Percentiles rank a stretch among this genome's conserved stretches.
phyloP scores from a whole-genome alignment of 2,113 vertebrate species.

The Cavia porcellus region DNA sequence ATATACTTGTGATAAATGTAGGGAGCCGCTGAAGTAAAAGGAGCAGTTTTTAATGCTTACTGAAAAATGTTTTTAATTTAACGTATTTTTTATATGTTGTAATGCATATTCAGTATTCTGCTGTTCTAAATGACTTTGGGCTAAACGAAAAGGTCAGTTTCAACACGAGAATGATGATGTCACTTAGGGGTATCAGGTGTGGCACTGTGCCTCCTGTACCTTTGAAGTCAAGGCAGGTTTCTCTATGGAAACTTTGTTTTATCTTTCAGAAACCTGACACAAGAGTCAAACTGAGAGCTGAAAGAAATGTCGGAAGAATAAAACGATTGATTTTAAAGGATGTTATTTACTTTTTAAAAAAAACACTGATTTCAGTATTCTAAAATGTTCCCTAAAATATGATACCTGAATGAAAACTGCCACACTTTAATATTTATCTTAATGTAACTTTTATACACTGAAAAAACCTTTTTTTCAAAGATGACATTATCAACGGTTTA shows the following conservation, averaged over 20 bases:
- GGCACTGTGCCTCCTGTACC: not conserved
- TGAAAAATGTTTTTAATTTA: constrained; percentile 24
- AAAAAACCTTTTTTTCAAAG: constrained; percentile 60
- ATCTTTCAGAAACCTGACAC: constrained; percentile 29
- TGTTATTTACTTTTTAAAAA: constrained; percentile 62
- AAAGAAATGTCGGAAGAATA: constrained; percentile 46
- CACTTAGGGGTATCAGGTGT: not conserved
- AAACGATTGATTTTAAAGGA: constrained; percentile 1
- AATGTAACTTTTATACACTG: constrained; percentile 70
- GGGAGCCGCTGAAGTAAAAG: not conserved
- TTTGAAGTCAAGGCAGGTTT: constrained; percentile 21
- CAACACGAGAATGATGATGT: not conserved
- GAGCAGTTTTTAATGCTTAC: not conserved
- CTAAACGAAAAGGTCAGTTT: constrained; percentile 50
- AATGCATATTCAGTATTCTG: not conserved
- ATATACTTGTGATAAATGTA: constrained; percentile 20
- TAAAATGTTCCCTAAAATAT: constrained; percentile 38
- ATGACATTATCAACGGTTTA: constrained; percentile 71
- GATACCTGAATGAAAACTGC: constrained; percentile 35
- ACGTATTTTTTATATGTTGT: not conserved
- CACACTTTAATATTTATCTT: constrained; percentile 76
- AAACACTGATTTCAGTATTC: constrained; percentile 62
- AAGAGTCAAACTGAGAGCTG: constrained; percentile 47
- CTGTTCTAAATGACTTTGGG: not conserved
- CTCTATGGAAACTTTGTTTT: constrained; percentile 8